A percentile compares a stretch with the other conserved stretches of the same genome.
These are phyloP conservation scores for Heliangelus exortis DNA, from an alignment of 2,797 vertebrate species.

Conservation along the genomic window DNA sequence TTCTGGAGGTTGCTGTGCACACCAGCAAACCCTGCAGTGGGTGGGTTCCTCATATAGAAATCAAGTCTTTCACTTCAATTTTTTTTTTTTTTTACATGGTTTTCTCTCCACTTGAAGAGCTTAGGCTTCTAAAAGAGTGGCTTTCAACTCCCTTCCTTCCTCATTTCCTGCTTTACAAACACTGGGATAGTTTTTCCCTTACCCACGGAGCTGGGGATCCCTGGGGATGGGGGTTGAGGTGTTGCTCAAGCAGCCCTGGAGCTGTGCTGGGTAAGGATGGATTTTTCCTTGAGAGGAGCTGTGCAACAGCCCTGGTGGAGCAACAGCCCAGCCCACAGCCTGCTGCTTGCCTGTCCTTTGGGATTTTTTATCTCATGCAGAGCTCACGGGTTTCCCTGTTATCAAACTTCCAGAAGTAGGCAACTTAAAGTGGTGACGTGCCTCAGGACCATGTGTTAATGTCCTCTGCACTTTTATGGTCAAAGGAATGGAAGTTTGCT, in stretches of 20 bases:
- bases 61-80: background rate
- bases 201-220: background rate
- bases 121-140: background rate
- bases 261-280: background rate
- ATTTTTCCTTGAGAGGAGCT: background rate
- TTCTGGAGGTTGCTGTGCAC: background rate
- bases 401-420: background rate
- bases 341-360: background rate
- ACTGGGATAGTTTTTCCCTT: background rate
- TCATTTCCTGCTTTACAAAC: background rate
- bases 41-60: background rate
- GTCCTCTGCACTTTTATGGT: background rate
- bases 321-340: background rate
- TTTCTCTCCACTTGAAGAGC: background rate
- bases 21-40: background rate
- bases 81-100: background rate
- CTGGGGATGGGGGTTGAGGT: background rate
- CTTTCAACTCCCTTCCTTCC: background rate
- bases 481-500: background rate
- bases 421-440: fast-evolving
- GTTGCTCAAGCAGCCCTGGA: background rate
- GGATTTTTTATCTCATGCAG: background rate
- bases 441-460: background rate
- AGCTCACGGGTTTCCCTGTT: background rate
- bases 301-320: background rate